Conservation (phyloP, 2,797 vertebrate genomes). For the Salmo trutta region DNA sequence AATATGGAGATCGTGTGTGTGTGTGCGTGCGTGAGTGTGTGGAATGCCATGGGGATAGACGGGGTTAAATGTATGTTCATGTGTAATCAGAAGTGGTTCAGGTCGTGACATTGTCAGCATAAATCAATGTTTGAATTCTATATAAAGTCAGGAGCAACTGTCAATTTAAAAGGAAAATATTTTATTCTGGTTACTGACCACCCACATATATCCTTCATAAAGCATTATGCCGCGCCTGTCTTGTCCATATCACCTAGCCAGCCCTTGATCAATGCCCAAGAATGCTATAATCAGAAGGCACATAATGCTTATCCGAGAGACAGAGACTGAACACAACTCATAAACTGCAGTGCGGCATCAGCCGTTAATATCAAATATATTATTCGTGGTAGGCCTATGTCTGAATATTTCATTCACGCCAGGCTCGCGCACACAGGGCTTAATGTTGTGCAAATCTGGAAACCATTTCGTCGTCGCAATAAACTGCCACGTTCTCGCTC, state of each 20-base stretch:
- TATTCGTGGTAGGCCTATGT: conserved; percentile 50
- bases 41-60: neutral
- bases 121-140: neutral
- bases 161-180: neutral
- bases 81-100: neutral
- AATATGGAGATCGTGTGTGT: neutral
- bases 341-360: conserved; percentile 84
- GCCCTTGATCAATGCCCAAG: conserved; percentile 25
- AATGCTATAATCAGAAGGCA: conserved; percentile 47
- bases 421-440: conserved; percentile 34
- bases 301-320: conserved; percentile 47
- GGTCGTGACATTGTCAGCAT: conserved; percentile 6
- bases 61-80: neutral
- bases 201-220: neutral
- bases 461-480: neutral
- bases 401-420: conserved; percentile 62
- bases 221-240: neutral
- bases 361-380: conserved; percentile 66
- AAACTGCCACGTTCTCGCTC: neutral
- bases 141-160: too few species aligned
- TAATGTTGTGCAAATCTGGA: conserved; percentile 28
- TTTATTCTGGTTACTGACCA: neutral
- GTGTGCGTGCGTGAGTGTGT: conserved; percentile 5
- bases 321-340: conserved; percentile 64
- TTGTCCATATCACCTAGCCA: neutral